Evolutionary conservation across 2,113 vertebrate species (phyloP).

Genomic region (Ictalurus punctatus): DNA sequence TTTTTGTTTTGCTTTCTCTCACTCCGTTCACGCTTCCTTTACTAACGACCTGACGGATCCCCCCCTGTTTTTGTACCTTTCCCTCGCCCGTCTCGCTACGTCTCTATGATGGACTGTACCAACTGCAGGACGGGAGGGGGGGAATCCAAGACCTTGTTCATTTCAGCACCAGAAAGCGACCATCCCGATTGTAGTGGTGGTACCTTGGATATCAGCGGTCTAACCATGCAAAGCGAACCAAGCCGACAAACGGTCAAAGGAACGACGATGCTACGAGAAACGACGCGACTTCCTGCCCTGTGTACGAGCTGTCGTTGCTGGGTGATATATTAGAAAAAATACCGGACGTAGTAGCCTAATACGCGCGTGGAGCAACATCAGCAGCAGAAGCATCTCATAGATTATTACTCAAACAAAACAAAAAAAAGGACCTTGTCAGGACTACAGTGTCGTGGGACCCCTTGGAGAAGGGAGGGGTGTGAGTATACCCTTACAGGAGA

Average conservation of each 20-base stretch:
- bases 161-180: conserved; percentile 62
- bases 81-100: conserved; percentile 7
- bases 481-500: background rate
- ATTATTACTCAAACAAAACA: conserved; percentile 25
- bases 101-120: conserved; percentile 52
- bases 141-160: conserved; percentile 24
- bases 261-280: conserved; percentile 35
- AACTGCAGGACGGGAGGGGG: conserved; percentile 1
- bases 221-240: conserved; percentile 42
- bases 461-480: conserved; percentile 47
- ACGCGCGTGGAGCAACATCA: conserved; percentile 20
- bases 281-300: conserved; percentile 27
- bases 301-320: background rate
- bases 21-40: background rate
- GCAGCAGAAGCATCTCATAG: background rate
- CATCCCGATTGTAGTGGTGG: conserved; percentile 23
- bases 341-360: background rate
- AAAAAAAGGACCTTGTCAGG: conserved; percentile 1
- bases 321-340: conserved; percentile 25
- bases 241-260: background rate
- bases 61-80: conserved; percentile 7
- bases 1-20: conserved; percentile 2
- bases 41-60: background rate
- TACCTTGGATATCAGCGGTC: background rate
- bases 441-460: conserved; percentile 34